Evolutionary conservation across 2,797 vertebrate species (phyloP), one percentile per base, ranked within the genome.

Genomic region (Sebastes iracundus): DNA sequence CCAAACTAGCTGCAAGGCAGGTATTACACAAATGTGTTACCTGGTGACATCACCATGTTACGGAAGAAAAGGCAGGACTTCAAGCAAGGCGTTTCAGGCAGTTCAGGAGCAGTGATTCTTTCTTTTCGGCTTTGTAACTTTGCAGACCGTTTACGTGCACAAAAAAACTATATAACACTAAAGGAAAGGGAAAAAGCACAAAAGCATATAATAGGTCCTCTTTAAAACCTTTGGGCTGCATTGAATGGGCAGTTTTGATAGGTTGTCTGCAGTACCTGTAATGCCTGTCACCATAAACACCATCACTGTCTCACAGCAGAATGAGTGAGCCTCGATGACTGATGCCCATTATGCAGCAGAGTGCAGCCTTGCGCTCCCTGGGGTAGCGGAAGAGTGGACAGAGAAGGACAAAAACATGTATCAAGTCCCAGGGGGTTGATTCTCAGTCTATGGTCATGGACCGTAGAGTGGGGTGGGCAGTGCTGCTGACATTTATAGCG

Each of bases 331-430:
- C 25, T 74, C 58, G 42, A 14, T 88, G 74, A 79, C 32, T 53
- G 70, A 83, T 80, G 86, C 23, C 82, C 58, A 72, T 86, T 73
- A 71, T 61, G 53, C 65, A 62, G 75, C 77, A 32, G 61, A 73
- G 75, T 77, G 77, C 60, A 83, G 77, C 81, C 81, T 79, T 82
- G 75, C 4, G 23, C 80, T 79, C 72, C 79, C 59, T 11, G 27
- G 86, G 77, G 79, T 71, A 68, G 81, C 75, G 32, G 67, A 67
- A 38, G 61, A 81, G 90, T 88, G 85, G 83, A 87, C 83, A 85
- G 80, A 81, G 64, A 86, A 90, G 91, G 87, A 84, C 82, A 86
- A 90, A 81, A 82, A 75, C 88, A 91, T 93, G 84, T 59, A 91
- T 91, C 79, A 85, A 72, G 75, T 87, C 90, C 82, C 82, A 58